Evolutionary conservation across 2,888 invertebrate genomes (phyloP), one percentile per base, ranked within the genome.

Genomic region (Stratiomys singularior): DNA sequence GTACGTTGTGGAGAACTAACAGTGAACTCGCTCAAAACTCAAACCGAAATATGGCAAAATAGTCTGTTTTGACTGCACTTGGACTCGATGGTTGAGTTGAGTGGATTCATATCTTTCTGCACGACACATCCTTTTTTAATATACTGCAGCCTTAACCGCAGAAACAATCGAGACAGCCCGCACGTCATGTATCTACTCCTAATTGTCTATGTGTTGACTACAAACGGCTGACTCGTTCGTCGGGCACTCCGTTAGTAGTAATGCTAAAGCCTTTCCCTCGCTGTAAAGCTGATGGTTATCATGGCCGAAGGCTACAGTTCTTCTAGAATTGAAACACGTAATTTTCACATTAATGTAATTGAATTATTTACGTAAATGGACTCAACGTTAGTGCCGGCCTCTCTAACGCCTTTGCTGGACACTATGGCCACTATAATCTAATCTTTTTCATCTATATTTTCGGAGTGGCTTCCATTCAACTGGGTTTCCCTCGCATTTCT

Each of bases 341-440:
- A 79, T 79, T 76, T 77, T 58, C 76, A 64, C 79, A 79, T 79
- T 79, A 77, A 79, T 77, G 72, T 79, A 79, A 79, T 77, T 79
- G 77, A 77, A 79, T 77, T 77, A 79, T 77, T 76, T 79, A 77
- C 77, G 79, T 76, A 79, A 77, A 79, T 77, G 52, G 27, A 69
- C 67, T 11, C 21, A 15, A 13, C 44, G 27, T 11, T 47, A 64
- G 64, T 44, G 25, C 37, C 11, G 25, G 9, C 37, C 9, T n/a
- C 25, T 47, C 47, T 47, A 47, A 25, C 30, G 27, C 11, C 27
- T 21, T 11, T 21, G 23, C 25, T 18, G 69, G 69, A 47, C 69
- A 3, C 37, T 15, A 18, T 9, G 58, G 37, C 44, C 74, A 23
- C 58, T 52, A 60, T 37, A 37, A 74, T 37, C 58, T 37, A 58